A percentile compares a stretch with the other conserved stretches of the same genome.
phyloP scores from a whole-genome alignment of 2,113 vertebrate species.

The Oceanodroma tethys region DNA sequence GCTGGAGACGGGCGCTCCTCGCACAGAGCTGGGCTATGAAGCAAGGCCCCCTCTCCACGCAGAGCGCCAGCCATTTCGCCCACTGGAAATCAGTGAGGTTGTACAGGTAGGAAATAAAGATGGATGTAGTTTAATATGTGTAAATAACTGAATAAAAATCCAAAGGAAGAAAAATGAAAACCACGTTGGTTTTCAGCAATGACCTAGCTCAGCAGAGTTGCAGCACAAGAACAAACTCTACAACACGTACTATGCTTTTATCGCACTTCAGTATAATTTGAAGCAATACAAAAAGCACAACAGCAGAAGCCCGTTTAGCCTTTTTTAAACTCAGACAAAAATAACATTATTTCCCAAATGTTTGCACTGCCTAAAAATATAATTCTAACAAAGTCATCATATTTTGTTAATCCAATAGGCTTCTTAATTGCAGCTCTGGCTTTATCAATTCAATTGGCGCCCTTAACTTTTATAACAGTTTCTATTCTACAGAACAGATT shows the following conservation, averaged over 20 bases:
- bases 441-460: constrained; percentile 64
- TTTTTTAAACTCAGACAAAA: neutral
- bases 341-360: neutral
- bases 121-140: neutral
- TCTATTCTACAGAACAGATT: constrained; percentile 77
- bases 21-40: neutral
- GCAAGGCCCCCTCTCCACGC: neutral
- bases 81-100: rapidly evolving
- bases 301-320: neutral
- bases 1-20: neutral
- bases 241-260: rapidly evolving
- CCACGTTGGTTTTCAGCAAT: neutral
- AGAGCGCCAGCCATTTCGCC: rapidly evolving
- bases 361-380: neutral
- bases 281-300: neutral
- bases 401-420: constrained; percentile 46
- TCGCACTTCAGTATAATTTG: neutral
- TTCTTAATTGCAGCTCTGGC: constrained; percentile 53
- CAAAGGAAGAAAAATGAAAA: neutral
- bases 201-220: neutral
- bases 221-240: neutral
- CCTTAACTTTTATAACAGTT: constrained; percentile 71
- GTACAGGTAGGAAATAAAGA: neutral
- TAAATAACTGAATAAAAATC: neutral
- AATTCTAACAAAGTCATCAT: neutral